These are phyloP conservation scores for Hipposideros armiger DNA, from an alignment of 2,113 vertebrate species.

Conservation along the genomic window DNA sequence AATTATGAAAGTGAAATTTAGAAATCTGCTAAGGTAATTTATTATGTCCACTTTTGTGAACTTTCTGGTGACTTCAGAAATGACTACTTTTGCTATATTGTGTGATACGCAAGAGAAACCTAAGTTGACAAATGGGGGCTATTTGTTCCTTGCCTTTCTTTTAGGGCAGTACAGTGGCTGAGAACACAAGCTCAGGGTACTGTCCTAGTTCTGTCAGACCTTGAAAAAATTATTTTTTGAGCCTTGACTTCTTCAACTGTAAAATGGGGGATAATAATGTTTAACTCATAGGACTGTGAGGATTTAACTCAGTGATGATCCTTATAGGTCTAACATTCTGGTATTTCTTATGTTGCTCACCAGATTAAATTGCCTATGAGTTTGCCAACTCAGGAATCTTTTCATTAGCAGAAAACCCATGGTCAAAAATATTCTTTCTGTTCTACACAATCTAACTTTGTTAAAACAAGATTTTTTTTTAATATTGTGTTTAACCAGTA, in stretches of 20 bases:
- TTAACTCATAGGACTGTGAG: neutral
- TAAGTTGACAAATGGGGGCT: neutral
- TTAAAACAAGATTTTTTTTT: neutral
- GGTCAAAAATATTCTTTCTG: slow-evolving; percentile 2
- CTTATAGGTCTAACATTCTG: neutral
- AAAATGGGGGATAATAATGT: neutral
- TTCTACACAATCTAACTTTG: neutral
- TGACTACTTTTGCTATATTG: neutral
- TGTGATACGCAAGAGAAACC: neutral
- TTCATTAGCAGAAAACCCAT: slow-evolving; percentile 6
- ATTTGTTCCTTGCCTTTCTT: neutral
- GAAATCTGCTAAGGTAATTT: neutral
- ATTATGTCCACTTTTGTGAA: neutral
- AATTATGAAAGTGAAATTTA: neutral
- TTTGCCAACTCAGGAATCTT: neutral
- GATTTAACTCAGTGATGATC: neutral
- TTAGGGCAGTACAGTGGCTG: neutral
- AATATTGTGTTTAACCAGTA: neutral
- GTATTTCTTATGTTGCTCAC: neutral
- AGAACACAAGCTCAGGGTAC: neutral
- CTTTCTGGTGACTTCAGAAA: neutral
- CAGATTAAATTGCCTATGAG: neutral
- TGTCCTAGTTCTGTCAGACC: neutral
- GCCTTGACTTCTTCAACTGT: neutral
- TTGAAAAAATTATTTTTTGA: neutral